Conservation (phyloP, 2,797 vertebrate species). For the Myotis daubentonii region DNA sequence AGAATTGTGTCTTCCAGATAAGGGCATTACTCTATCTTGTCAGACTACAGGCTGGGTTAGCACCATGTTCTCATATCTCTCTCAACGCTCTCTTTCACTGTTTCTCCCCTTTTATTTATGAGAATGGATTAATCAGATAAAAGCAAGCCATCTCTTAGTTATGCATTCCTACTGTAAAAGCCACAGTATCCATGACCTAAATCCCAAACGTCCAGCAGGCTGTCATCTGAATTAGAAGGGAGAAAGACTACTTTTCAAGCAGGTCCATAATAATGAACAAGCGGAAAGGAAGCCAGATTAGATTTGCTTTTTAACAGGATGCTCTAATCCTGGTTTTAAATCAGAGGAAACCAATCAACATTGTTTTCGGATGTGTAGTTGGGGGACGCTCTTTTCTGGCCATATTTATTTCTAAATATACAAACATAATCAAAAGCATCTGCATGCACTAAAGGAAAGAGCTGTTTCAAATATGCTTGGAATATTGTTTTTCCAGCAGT, state of each 20-base stretch:
- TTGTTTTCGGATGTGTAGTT: constrained; percentile 44
- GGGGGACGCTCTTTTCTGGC: constrained; percentile 45
- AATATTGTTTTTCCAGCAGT: constrained; percentile 1
- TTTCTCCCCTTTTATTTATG: constrained; percentile 26
- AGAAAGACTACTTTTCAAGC: constrained; percentile 24
- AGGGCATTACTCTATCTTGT: neutral
- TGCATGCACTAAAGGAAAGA: constrained; percentile 11
- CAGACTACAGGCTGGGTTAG: neutral
- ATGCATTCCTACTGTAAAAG: constrained; percentile 32
- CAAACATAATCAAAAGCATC: neutral
- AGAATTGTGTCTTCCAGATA: neutral
- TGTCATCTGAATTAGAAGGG: constrained; percentile 49
- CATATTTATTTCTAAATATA: constrained; percentile 55
- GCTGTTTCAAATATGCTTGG: neutral
- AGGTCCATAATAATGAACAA: neutral
- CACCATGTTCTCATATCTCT: neutral
- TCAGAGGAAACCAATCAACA: constrained; percentile 46
- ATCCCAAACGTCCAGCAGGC: constrained; percentile 12
- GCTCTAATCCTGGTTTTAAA: neutral
- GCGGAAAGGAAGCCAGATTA: constrained; percentile 19
- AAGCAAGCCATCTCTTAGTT: neutral
- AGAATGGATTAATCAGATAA: neutral
- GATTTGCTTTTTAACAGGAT: neutral
- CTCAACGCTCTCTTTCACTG: neutral
- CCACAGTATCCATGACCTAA: neutral